Base-by-base conservation (phyloP, 2,113 vertebrate genomes). In the Salvelinus namaycush region DNA sequence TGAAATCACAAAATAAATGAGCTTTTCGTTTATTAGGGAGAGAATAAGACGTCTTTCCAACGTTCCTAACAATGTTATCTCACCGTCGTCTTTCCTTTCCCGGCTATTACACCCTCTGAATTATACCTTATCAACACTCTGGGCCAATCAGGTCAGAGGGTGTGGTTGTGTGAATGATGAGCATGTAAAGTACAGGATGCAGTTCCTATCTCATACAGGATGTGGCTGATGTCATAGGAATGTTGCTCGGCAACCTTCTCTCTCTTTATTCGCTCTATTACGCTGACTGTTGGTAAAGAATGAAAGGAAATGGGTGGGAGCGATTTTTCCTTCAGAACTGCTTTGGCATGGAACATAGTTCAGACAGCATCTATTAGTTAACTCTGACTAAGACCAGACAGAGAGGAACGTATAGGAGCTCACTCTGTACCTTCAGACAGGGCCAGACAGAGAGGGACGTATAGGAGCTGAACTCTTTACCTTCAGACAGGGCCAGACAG, bases 241-340 rank as follows among this genome's bases (percentile, higher is more conserved):
- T 86, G 79, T 74, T 67, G 81, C 68, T 82, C 72, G 77, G 75
- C 51, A 71, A 71, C 70, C 24, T 31, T 76, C 76, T 83, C 57
- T 74, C 64, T 79, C 64, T 34, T 80, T 72, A 74, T 74, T 84
- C 24, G 0, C 67, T 66, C 49, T 69, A 73, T n/a, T n/a, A 11
- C 7, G 59, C 12, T 62, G 18, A 9, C n/a, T 62, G 81, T 76
- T 76, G 74, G 81, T 77, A 83, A 81, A 91, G 90, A 92, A 92
- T 91, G 29, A 84, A 73, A 79, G 90, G 89, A 92, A 91, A 85
- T 86, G 88, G 87, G 88, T 87, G 87, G 86, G 86, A 78, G 78
- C 68, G 0, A 31, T 31, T 62, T 62, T 62, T 62, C 59, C 59
- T 76, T 72, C 22, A 60, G 20, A 70, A n/a, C 67, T 16, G 8